Evolutionary conservation across 1,140 invertebrate genomes (phyloP), one percentile per base, ranked within the genome.

Genomic region (Zaprionus kolodkinae): DNA sequence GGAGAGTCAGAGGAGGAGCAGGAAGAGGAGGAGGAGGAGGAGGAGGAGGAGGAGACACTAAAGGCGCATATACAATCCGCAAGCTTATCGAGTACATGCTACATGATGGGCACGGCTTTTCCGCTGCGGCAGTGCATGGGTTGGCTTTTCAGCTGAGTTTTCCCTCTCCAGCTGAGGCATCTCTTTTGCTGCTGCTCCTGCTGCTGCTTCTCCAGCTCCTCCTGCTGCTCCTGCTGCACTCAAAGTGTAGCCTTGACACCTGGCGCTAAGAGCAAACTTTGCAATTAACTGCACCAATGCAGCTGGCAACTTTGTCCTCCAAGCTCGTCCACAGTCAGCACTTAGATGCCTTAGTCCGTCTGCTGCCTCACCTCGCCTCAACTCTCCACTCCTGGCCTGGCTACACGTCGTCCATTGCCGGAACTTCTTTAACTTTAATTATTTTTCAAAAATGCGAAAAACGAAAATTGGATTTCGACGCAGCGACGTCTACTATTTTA

Each of bases 371-470:
- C 43, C 38, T 63, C 40, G n/a, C 40, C 2, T 43, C 6, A 4
- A 6, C 38, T n/a, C 13, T 13, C 6, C 35, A 27, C 35, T 48
- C 48, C 54, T 70, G 61, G 72, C 63, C 72, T 43, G 38, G 76
- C 63, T 2, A 38, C 66, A 74, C 71, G 57, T 76, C 75, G 40
- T 45, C 21, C 40, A 11, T 66, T 57, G 59, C 43, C 13, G 36
- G 62, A 67, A 66, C 57, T 78, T 75, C 78, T 79, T 88, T 81
- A 88, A 88, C 61, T 89, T 88, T 88, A 88, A 88, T 88, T 88
- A 88, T 88, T 88, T 88, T 79, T 79, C 73, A 79, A 88, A 88
- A 89, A 71, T 84, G 84, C 85, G 68, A 89, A 86, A 86, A 67
- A 89, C 85, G 85, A 77, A 87, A 88, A 87, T 88, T 88, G 80